Evolutionary conservation across 2,888 invertebrate genomes (phyloP).

Genomic region (Drosophila silvestris): DNA sequence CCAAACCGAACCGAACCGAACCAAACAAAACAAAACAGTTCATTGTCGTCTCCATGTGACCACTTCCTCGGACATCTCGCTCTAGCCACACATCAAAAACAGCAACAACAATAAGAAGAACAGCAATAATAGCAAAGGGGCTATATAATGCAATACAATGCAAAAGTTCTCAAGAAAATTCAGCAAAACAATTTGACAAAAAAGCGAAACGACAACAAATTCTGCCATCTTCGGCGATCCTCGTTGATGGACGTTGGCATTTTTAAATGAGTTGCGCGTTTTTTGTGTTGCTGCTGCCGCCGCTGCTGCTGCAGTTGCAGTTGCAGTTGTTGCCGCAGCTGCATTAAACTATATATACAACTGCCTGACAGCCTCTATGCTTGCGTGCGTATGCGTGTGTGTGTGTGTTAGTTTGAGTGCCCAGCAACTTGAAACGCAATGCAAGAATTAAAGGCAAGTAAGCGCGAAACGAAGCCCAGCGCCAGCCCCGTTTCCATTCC

Average conservation of each 20-base stretch:
- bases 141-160: constrained; percentile 76
- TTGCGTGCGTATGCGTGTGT: not conserved
- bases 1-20: constrained; percentile 20
- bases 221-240: constrained; percentile 83
- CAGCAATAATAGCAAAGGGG: constrained; percentile 35
- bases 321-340: constrained; percentile 74
- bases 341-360: constrained; percentile 75
- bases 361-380: constrained; percentile 47
- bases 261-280: constrained; percentile 82
- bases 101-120: constrained; percentile 30
- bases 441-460: constrained; percentile 80
- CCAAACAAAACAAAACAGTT: constrained; percentile 73
- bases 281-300: constrained; percentile 44
- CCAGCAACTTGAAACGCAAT: constrained; percentile 81
- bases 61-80: constrained; percentile 77
- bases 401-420: constrained; percentile 57
- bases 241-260: constrained; percentile 82
- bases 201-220: constrained; percentile 82
- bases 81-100: constrained; percentile 49
- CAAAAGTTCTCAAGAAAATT: constrained; percentile 82
- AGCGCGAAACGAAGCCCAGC: constrained; percentile 67
- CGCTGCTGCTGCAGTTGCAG: constrained; percentile 20
- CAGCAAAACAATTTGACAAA: constrained; percentile 82
- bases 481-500: constrained; percentile 8
- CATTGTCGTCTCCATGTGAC: constrained; percentile 78